Evolutionary conservation across 1,140 invertebrate genomes (phyloP), one percentile per base, ranked within the genome.

Genomic region (Penaeus indicus): DNA sequence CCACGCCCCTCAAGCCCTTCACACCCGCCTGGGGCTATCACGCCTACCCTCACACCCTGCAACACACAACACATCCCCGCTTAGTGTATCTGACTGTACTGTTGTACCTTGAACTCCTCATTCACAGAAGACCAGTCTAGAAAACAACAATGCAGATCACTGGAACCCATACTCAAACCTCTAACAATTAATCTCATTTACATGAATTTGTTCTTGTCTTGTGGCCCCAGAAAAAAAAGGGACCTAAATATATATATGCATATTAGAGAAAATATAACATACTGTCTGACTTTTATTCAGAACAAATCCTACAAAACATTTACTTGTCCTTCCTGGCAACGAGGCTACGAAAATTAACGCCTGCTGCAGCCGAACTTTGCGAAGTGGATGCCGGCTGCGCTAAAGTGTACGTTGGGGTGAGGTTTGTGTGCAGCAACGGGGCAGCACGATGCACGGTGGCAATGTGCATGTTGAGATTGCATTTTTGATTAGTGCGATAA

Each of bases 401-500:
- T 16, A 88, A 47, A 62, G 90, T 79, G 18, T 85, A 85, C 54
- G 90, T n/a, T 32, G 82, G 78, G 19, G 67, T 69, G n/a, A 85
- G 78, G 5, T 75, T 47, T 38, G 83, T 60, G 54, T 81, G 78
- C 21, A 86, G 61, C 47, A 90, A 61, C 19, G 78, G 86, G 63
- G 78, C 86, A 47, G 86, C 85, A 79, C 90, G 86, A 72, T 90
- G 90, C 27, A 90, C 90, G 22, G 90, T 88, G 22, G 87, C 79
- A 79, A 90, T 85, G 72, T 90, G 90, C 81, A 90, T 85, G 21
- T 88, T 90, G 60, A 90, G 63, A 54, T 90, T 90, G 67, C 86
- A 88, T 88, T 90, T 90, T 72, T 90, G 90, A 63, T 90, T 90
- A 78, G 90, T 88, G 67, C 86, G 90, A 78, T 90, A 90, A 69